Evolutionary conservation across 2,113 vertebrate genomes (phyloP).

Genomic region (Anoura caudifer): DNA sequence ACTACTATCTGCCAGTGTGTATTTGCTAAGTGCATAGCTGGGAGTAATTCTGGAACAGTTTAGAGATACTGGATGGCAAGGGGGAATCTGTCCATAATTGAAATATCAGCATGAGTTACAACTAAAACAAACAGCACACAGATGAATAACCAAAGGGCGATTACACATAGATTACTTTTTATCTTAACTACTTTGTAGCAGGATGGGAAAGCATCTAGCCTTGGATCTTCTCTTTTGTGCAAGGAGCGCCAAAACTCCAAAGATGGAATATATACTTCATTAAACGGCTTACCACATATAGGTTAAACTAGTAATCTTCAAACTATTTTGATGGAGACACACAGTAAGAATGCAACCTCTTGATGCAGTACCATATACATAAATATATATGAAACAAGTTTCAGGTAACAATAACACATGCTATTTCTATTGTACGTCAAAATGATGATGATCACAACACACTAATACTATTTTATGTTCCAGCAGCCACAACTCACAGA

Average conservation of each 20-base stretch:
- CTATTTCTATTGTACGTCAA: neutral
- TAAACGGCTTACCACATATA: neutral
- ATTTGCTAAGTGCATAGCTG: neutral
- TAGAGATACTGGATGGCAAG: neutral
- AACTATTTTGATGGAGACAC: neutral
- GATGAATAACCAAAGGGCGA: neutral
- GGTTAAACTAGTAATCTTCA: neutral
- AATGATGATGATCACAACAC: neutral
- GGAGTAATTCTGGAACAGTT: neutral
- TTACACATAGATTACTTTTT: neutral
- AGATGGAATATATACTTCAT: neutral
- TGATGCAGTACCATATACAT: neutral
- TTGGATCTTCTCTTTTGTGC: neutral
- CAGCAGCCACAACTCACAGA: neutral
- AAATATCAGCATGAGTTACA: neutral
- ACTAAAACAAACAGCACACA: neutral
- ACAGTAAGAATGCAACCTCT: neutral
- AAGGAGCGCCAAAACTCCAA: neutral
- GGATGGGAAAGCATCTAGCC: neutral
- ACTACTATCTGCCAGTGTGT: neutral
- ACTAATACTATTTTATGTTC: constrained; percentile 8
- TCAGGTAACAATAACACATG: neutral
- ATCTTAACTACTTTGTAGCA: neutral
- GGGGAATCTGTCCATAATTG: neutral
- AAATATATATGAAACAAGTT: neutral